phyloP scores from a whole-genome alignment of 2,888 invertebrate species.

The Clitarchus hookeri region DNA sequence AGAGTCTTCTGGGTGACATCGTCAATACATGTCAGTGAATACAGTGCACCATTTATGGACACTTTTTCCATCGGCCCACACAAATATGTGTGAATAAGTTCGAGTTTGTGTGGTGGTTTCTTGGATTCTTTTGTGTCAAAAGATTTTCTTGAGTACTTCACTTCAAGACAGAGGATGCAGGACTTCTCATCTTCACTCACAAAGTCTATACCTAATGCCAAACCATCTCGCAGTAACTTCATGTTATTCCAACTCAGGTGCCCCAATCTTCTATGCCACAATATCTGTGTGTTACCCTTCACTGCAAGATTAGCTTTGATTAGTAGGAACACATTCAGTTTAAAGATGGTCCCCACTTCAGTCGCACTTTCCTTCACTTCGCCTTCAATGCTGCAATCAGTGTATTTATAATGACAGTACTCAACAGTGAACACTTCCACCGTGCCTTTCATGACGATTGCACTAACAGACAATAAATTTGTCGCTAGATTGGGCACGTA shows the following conservation, averaged over 20 bases:
- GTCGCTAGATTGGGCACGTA: background rate
- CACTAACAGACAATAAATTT: background rate
- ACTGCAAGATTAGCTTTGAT: too few species aligned
- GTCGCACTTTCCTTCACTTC: too few species aligned
- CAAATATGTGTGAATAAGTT: background rate
- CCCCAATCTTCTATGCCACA: background rate
- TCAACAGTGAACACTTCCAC: background rate
- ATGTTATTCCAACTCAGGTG: background rate
- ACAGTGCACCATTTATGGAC: slow-evolving; percentile 45
- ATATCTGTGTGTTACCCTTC: background rate
- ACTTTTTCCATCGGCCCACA: background rate
- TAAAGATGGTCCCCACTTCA: too few species aligned
- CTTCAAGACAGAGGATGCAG: slow-evolving; percentile 46
- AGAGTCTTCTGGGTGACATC: background rate
- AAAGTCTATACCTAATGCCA: background rate
- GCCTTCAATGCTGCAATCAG: too few species aligned
- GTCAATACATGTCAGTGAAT: slow-evolving; percentile 49
- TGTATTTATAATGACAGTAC: background rate
- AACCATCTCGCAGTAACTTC: background rate
- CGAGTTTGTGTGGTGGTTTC: background rate
- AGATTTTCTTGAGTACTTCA: slow-evolving; percentile 45
- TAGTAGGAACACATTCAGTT: too few species aligned
- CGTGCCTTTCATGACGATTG: background rate
- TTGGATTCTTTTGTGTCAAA: slow-evolving; percentile 37
- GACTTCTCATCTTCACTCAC: background rate